Percentiles rank a stretch among this genome's conserved stretches.
These are phyloP conservation scores for Latheticus oryzae DNA, from an alignment of 2,888 invertebrate genomes.

Conservation along the genomic window DNA sequence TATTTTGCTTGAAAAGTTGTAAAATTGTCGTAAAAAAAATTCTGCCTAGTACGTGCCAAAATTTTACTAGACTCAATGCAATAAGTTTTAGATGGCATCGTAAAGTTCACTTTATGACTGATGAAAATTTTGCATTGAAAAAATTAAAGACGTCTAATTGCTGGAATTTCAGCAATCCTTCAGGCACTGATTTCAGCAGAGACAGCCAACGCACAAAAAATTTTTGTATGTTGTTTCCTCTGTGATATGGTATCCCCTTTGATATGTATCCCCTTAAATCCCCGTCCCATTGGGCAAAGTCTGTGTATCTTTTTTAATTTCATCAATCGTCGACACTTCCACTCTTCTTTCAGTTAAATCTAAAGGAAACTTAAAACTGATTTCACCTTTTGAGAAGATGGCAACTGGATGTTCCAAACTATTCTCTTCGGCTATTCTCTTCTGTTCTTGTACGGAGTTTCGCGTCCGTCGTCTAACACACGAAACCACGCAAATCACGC, in stretches of 20 bases:
- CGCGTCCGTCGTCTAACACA: slow-evolving; percentile 77
- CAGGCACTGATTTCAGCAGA: slow-evolving; percentile 51
- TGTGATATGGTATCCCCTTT: slow-evolving; percentile 46
- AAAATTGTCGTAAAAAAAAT: slow-evolving; percentile 23
- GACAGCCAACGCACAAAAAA: too few species aligned
- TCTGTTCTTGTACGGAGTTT: slow-evolving; percentile 65
- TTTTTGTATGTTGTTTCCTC: too few species aligned
- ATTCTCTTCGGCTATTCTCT: slow-evolving; percentile 54
- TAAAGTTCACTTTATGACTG: slow-evolving; percentile 12
- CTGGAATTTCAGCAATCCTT: slow-evolving; percentile 1
- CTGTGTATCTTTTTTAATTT: slow-evolving; percentile 63
- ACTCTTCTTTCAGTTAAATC: slow-evolving; percentile 64
- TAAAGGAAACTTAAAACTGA: slow-evolving; percentile 72
- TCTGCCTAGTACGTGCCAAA: slow-evolving; percentile 20
- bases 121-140: too few species aligned
- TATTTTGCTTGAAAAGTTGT: too few species aligned
- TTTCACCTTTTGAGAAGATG: slow-evolving; percentile 66
- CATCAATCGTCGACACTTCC: slow-evolving; percentile 64
- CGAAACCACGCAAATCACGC: slow-evolving; percentile 70
- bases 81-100: slow-evolving; percentile 4
- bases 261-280: slow-evolving; percentile 54
- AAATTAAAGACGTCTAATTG: too few species aligned
- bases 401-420: slow-evolving; percentile 63
- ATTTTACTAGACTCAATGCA: slow-evolving; percentile 23
- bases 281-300: slow-evolving; percentile 60